phyloP scores from a whole-genome alignment of 2,888 invertebrate species.

The Ariolimax columbianus region DNA sequence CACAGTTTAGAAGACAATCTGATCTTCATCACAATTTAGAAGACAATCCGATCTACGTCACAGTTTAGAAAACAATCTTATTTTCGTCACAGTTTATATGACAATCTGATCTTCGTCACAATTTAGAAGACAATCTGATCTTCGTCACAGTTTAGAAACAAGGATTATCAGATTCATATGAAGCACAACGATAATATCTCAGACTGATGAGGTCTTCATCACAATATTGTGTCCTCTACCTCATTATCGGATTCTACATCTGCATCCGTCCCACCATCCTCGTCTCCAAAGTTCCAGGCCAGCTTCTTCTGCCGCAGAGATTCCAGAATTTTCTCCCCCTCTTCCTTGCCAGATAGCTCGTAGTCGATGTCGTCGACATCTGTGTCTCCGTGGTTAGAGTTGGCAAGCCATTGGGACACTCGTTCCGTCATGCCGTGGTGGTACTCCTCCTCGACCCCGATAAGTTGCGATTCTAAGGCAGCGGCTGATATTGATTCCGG shows the following conservation, averaged over 20 bases:
- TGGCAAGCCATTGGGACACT: constrained; percentile 66
- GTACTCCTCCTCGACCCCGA: constrained; percentile 65
- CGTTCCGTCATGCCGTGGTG: constrained; percentile 65
- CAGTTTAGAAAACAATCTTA: too few relatives aligned
- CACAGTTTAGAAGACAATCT: too few relatives aligned
- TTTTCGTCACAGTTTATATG: too few relatives aligned
- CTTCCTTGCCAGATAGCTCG: constrained; percentile 42
- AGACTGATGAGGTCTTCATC: too few relatives aligned
- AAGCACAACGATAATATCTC: too few relatives aligned
- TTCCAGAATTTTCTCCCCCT: constrained; percentile 43
- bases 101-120: too few relatives aligned
- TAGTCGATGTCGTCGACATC: constrained; percentile 51
- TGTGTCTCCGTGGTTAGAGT: constrained; percentile 47
- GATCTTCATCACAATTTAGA: too few relatives aligned
- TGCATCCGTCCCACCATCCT: constrained; percentile 48
- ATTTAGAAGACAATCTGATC: too few relatives aligned
- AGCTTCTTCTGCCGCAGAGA: constrained; percentile 37
- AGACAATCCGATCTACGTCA: too few relatives aligned
- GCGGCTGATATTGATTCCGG: constrained; percentile 45
- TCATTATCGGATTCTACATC: constrained; percentile 49
- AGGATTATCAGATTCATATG: too few relatives aligned
- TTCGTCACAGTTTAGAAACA: too few relatives aligned
- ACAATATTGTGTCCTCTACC: constrained; percentile 27
- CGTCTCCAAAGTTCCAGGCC: constrained; percentile 14
- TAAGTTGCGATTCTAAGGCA: constrained; percentile 60